Evolutionary conservation across 2,888 invertebrate genomes (phyloP), one percentile per base, ranked within the genome.

Genomic region (Andrena marginata): DNA sequence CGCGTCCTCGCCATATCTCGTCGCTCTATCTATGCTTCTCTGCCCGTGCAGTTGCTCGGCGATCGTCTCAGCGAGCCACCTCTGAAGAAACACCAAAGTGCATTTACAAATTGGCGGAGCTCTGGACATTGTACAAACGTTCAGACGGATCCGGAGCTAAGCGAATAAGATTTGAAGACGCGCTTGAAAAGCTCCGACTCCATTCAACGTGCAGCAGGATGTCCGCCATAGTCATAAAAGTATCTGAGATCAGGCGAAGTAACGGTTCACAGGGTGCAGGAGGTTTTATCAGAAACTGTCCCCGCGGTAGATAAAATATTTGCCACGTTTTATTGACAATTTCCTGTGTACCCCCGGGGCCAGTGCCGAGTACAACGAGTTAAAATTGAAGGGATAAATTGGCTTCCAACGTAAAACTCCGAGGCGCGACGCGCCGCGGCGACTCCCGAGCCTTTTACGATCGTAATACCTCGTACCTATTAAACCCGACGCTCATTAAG

Each of bases 401-500:
- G 31, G 20, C 20, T 23, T n/a, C 35, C 8, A 51, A 20, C 54
- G 70, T 35, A 60, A 75, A 71, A 63, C 33, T 20, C 56, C 3
- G 51, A 20, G 63, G 51, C 67, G 63, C 60, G 67, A 31, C 31
- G 7, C 62, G 60, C 48, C 20, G 1, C 7, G 35, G 60, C 23
- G n/a, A 67, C 35, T 10, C 23, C 20, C 54, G 8, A 77, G 64
- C 82, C 69, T 73, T 73, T 70, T 63, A 64, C 79, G 86, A 72
- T 82, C 68, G 59, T 59, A 74, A 82, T 77, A 49, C 67, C 62
- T 42, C 67, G 67, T 35, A 54, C 62, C 68, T 85, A 68, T 82
- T 82, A 83, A 85, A 71, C 63, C 23, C 67, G 42, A 67, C 73
- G 68, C 64, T 77, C 74, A 65, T 85, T 82, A 77, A 70, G 71